These are phyloP conservation scores for Drosophila pectinifera DNA, from an alignment of 1,140 invertebrate species.

Conservation along the genomic window DNA sequence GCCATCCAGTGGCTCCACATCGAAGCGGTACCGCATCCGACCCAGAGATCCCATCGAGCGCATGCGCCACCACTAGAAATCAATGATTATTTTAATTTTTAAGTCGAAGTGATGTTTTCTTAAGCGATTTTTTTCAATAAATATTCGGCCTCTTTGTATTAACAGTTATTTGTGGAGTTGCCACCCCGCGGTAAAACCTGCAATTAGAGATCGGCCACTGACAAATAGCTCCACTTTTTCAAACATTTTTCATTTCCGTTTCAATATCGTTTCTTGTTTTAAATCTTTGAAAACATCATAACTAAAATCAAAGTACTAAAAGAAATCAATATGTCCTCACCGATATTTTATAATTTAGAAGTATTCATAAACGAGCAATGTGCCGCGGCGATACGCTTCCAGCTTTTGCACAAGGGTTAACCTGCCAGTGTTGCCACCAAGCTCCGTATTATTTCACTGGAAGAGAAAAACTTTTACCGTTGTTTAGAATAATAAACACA, in stretches of 20 bases:
- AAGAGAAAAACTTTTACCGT: background rate
- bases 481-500: background rate
- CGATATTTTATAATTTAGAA: no score
- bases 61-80: constrained; percentile 57
- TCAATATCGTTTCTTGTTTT: no score
- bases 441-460: background rate
- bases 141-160: constrained; percentile 12
- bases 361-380: no score
- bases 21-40: constrained; percentile 79
- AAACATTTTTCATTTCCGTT: no score
- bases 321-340: no score
- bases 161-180: constrained; percentile 4
- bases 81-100: constrained; percentile 2
- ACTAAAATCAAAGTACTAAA: no score
- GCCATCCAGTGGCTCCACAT: constrained; percentile 50
- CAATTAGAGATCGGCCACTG: background rate
- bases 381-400: no score
- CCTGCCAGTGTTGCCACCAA: background rate
- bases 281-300: no score
- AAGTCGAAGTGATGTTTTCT: constrained; percentile 15
- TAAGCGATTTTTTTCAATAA: constrained; percentile 21
- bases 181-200: background rate
- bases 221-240: no score
- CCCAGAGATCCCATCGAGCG: constrained; percentile 74
- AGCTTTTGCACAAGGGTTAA: background rate